phyloP scores from a whole-genome alignment of 2,113 vertebrate species.

The Pteropus alecto region DNA sequence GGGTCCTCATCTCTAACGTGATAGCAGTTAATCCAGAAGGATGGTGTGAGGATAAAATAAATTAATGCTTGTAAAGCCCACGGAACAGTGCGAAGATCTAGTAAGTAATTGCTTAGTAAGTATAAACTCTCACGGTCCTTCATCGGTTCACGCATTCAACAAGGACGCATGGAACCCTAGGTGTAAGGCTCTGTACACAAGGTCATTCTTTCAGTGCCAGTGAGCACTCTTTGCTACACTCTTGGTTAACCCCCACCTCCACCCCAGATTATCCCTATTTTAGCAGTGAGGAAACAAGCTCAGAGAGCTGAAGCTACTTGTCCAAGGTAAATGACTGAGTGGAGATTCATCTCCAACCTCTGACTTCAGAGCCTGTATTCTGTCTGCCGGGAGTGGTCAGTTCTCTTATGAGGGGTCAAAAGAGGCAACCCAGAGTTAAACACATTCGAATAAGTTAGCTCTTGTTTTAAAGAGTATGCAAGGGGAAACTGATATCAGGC shows the following conservation, averaged over 20 bases:
- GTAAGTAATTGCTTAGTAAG: neutral
- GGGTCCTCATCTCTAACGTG: neutral
- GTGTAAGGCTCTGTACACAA: neutral
- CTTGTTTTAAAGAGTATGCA: neutral
- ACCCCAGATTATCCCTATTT: neutral
- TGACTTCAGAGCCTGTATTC: neutral
- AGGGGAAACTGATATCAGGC: neutral
- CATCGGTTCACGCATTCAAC: neutral
- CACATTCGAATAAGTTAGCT: neutral
- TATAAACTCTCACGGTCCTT: neutral
- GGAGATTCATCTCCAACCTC: neutral
- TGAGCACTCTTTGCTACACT: neutral
- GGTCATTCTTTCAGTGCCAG: neutral
- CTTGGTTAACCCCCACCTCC: neutral
- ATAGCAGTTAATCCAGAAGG: neutral
- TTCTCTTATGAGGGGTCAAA: neutral
- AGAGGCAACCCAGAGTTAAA: neutral
- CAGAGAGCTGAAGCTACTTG: neutral
- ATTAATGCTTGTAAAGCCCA: neutral
- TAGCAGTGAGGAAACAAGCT: neutral
- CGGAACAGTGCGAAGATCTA: neutral
- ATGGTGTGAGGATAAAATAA: neutral
- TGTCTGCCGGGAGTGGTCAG: neutral
- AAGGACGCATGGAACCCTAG: neutral
- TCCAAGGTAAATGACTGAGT: neutral